Percentiles rank a stretch among this genome's conserved stretches.
These are phyloP conservation scores for Drymodes brunneopygia DNA, from an alignment of 2,113 vertebrate genomes.

Conservation along the genomic window DNA sequence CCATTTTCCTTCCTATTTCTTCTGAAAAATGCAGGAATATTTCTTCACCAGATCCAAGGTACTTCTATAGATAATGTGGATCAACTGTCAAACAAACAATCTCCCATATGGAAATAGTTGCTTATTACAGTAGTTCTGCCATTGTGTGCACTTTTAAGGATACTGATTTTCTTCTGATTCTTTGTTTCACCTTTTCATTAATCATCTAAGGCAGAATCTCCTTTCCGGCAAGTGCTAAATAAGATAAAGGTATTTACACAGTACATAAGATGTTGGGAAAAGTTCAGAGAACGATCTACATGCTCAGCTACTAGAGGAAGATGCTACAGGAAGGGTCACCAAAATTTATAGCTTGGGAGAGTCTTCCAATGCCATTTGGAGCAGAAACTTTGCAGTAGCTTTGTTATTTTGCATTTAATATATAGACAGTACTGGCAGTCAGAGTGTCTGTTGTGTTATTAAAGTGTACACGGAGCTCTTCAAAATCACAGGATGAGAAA, in stretches of 20 bases:
- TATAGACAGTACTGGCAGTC: neutral
- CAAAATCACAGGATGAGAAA: neutral
- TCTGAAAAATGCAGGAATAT: neutral
- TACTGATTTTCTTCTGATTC: neutral
- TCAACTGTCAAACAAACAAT: fast-evolving
- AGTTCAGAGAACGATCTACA: neutral
- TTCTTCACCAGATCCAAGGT: neutral
- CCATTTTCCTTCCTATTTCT: neutral
- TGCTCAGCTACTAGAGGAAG: neutral
- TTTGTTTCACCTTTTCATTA: neutral
- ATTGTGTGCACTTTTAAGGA: neutral
- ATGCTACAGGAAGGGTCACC: neutral
- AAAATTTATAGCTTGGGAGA: neutral
- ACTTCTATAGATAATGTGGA: neutral
- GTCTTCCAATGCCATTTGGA: neutral
- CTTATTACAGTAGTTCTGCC: neutral
- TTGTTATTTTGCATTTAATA: neutral
- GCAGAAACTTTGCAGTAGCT: neutral
- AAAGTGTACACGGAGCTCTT: neutral
- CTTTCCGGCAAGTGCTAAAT: neutral
- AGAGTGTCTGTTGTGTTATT: neutral
- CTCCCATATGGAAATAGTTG: neutral
- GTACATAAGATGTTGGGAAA: neutral
- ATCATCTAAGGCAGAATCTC: neutral
- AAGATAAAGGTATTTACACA: neutral